Conservation (phyloP, 2,113 vertebrate species). For the Formicarius rufipectus region DNA sequence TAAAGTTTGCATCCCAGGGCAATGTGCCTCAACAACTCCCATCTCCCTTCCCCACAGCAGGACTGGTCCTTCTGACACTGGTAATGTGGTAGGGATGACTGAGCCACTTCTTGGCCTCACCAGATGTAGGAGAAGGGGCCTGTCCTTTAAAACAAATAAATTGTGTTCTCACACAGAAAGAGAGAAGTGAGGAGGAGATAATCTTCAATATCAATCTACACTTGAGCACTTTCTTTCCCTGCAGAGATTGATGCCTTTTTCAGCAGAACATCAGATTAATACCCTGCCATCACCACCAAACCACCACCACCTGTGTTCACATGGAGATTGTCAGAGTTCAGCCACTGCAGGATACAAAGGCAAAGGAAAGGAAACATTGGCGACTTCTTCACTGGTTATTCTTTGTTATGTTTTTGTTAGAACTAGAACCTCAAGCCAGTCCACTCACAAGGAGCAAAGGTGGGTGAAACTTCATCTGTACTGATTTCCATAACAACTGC, state of each 20-base stretch:
- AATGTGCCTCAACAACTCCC: fast-evolving
- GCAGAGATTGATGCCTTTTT: not conserved
- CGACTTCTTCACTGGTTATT: not conserved
- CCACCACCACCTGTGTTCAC: not conserved
- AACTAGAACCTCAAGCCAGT: fast-evolving
- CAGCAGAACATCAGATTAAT: not conserved
- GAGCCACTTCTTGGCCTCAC: not conserved
- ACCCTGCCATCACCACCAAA: not conserved
- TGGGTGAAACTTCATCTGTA: not conserved
- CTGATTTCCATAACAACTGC: not conserved
- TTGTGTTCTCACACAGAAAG: fast-evolving
- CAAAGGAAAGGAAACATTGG: not conserved
- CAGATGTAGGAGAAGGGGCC: not conserved
- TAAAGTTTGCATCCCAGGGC: not conserved
- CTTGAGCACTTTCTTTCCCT: not conserved
- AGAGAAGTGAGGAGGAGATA: not conserved
- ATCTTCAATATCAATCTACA: not conserved
- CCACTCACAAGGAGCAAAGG: not conserved
- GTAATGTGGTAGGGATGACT: not conserved
- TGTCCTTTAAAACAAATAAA: not conserved
- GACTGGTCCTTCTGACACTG: not conserved
- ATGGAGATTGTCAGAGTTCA: not conserved
- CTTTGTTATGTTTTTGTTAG: not conserved
- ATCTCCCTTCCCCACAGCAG: not conserved
- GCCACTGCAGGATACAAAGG: not conserved